These are phyloP conservation scores for Ctenopoma kingsleyae DNA, from an alignment of 2,797 vertebrate species.

Conservation along the genomic window DNA sequence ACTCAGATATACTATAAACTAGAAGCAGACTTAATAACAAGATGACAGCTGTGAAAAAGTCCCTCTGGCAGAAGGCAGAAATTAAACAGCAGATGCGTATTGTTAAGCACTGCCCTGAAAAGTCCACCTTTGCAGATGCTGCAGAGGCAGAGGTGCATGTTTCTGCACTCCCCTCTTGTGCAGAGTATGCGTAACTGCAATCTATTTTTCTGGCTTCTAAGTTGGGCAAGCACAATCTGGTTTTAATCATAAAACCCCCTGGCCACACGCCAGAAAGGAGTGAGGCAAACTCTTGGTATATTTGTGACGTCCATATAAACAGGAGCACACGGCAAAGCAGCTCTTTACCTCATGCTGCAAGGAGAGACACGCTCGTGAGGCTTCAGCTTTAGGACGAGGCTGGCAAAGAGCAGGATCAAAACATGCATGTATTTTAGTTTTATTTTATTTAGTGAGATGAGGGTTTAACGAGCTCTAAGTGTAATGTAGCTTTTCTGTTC, in stretches of 20 bases:
- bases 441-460: slow-evolving; percentile 11
- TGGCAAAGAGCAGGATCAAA: slow-evolving; percentile 7
- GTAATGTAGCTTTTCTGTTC: slow-evolving; percentile 5
- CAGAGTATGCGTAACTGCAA: slow-evolving; percentile 80
- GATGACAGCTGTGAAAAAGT: slow-evolving; percentile 48
- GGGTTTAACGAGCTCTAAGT: slow-evolving; percentile 16
- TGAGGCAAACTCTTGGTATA: slow-evolving; percentile 77
- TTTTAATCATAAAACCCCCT: slow-evolving; percentile 85
- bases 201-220: slow-evolving; percentile 74
- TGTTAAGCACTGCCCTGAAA: slow-evolving; percentile 22
- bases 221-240: slow-evolving; percentile 83
- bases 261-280: slow-evolving; percentile 74
- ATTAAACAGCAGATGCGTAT: slow-evolving; percentile 22
- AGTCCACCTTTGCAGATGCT: slow-evolving; percentile 52
- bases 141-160: slow-evolving; percentile 36
- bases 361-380: slow-evolving; percentile 10
- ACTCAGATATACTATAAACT: slow-evolving; percentile 42
- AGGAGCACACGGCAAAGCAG: slow-evolving; percentile 45
- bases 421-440: slow-evolving; percentile 4
- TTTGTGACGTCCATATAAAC: slow-evolving; percentile 79
- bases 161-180: slow-evolving; percentile 83
- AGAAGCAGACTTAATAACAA: slow-evolving; percentile 47
- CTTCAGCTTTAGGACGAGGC: slow-evolving; percentile 30
- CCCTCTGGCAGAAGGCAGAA: slow-evolving; percentile 28
- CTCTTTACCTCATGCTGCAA: slow-evolving; percentile 30